Conservation (phyloP, 2,888 invertebrate species). For the Latrodectus elegans region DNA sequence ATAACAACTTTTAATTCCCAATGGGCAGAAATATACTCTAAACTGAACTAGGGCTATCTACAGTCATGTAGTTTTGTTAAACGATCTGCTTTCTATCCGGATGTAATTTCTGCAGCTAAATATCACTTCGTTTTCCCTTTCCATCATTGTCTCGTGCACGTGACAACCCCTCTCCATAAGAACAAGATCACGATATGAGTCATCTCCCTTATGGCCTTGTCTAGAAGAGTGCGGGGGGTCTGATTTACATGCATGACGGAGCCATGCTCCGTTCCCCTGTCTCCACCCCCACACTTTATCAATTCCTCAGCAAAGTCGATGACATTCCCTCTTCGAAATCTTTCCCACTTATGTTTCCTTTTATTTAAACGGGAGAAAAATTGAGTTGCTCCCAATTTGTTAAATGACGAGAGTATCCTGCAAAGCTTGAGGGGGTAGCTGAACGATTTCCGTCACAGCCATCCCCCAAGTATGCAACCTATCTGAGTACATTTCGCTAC, state of each 20-base stretch:
- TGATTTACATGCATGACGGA: conserved; percentile 66
- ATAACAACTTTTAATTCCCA: no score
- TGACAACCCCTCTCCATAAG: background rate
- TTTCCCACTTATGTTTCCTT: conserved; percentile 44
- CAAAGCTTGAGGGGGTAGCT: background rate
- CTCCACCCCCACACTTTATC: background rate
- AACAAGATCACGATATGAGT: conserved; percentile 39
- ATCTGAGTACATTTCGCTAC: no score
- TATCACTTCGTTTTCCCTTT: background rate
- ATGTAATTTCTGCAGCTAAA: no score
- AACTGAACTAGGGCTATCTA: no score
- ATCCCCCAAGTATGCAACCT: no score
- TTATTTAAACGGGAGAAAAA: conserved; percentile 38
- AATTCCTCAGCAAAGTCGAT: conserved; percentile 18
- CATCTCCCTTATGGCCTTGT: conserved; percentile 29
- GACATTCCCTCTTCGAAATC: conserved; percentile 17
- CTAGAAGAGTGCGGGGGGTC: conserved; percentile 33
- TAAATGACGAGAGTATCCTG: conserved; percentile 9
- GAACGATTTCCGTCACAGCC: no score
- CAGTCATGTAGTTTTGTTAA: no score
- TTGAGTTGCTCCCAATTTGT: conserved; percentile 40
- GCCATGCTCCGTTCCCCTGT: conserved; percentile 3
- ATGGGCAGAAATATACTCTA: no score
- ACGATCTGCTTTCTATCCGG: no score
- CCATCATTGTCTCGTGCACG: conserved; percentile 26